Evolutionary conservation across 1,140 invertebrate species (phyloP).

Genomic region (Zophobas atratus): DNA sequence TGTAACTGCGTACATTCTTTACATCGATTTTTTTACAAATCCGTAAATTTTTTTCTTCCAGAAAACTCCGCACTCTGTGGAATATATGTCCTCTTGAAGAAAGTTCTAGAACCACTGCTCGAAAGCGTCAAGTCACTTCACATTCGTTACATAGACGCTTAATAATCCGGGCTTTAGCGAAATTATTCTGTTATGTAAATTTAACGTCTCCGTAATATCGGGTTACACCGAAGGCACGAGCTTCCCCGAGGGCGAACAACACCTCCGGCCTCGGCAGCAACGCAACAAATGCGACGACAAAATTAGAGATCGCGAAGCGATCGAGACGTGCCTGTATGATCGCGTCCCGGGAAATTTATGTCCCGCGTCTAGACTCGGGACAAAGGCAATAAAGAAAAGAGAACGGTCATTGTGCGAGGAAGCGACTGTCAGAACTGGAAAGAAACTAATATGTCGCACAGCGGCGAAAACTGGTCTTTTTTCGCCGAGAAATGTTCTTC

Average conservation of each 20-base stretch:
- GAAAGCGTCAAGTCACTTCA: constrained; percentile 19
- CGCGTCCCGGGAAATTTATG: constrained; percentile 26
- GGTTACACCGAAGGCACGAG: constrained; percentile 18
- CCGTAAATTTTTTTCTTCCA: too few relatives aligned
- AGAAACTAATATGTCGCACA: constrained; percentile 42
- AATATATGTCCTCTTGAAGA: too few relatives aligned
- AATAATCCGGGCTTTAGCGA: constrained; percentile 19
- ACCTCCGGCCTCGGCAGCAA: not conserved
- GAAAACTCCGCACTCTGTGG: too few relatives aligned
- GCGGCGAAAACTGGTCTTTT: constrained; percentile 13
- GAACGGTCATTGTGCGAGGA: constrained; percentile 41
- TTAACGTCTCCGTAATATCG: constrained; percentile 21
- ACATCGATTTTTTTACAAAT: too few relatives aligned
- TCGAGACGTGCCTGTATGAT: constrained; percentile 20
- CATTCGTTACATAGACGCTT: constrained; percentile 11
- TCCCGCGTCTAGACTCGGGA: constrained; percentile 33
- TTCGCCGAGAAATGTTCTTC: not conserved
- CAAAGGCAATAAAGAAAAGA: constrained; percentile 44
- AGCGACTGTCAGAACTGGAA: constrained; percentile 44
- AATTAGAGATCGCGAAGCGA: too few relatives aligned
- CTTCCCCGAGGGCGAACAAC: constrained; percentile 15
- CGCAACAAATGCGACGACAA: too few relatives aligned
- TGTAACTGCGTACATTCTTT: too few relatives aligned
- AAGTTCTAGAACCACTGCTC: not conserved
- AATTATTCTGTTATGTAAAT: constrained; percentile 36